These are phyloP conservation scores for Leptatherina wallacei DNA, from an alignment of 2,797 vertebrate species.

Conservation along the genomic window DNA sequence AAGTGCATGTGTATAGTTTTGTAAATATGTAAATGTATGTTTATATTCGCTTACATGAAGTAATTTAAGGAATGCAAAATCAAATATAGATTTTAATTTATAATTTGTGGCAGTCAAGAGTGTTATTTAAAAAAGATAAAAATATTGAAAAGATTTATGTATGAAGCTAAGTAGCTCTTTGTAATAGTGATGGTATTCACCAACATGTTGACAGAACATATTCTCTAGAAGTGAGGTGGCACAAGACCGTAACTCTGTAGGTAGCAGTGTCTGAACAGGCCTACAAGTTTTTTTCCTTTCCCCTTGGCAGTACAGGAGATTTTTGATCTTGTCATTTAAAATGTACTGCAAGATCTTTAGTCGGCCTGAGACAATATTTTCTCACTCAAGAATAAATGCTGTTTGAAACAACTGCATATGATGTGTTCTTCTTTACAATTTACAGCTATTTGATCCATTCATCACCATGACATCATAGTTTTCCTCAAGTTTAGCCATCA, in stretches of 20 bases:
- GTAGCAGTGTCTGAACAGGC: slow-evolving; percentile 46
- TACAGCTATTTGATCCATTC: not conserved
- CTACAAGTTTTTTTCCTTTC: slow-evolving; percentile 27
- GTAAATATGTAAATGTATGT: slow-evolving; percentile 85
- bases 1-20: slow-evolving; percentile 84
- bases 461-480: not conserved
- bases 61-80: slow-evolving; percentile 86
- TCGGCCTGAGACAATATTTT: slow-evolving; percentile 81
- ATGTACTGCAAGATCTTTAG: slow-evolving; percentile 70
- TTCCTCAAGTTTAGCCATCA: not conserved
- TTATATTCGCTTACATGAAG: slow-evolving; percentile 83
- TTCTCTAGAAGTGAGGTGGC: slow-evolving; percentile 61
- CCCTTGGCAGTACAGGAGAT: slow-evolving; percentile 55
- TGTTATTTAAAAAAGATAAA: slow-evolving; percentile 82
- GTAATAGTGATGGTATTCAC: slow-evolving; percentile 76
- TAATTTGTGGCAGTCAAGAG: slow-evolving; percentile 80
- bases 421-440: not conserved
- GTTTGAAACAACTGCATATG: slow-evolving; percentile 70
- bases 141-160: slow-evolving; percentile 79
- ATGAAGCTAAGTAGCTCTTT: slow-evolving; percentile 78
- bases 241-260: slow-evolving; percentile 55
- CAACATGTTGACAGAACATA: slow-evolving; percentile 64
- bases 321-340: slow-evolving; percentile 75
- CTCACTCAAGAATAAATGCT: slow-evolving; percentile 83
- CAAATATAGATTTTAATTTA: slow-evolving; percentile 86